These are phyloP conservation scores for Ladona fulva DNA, from an alignment of 1,140 invertebrate genomes.

Conservation along the genomic window DNA sequence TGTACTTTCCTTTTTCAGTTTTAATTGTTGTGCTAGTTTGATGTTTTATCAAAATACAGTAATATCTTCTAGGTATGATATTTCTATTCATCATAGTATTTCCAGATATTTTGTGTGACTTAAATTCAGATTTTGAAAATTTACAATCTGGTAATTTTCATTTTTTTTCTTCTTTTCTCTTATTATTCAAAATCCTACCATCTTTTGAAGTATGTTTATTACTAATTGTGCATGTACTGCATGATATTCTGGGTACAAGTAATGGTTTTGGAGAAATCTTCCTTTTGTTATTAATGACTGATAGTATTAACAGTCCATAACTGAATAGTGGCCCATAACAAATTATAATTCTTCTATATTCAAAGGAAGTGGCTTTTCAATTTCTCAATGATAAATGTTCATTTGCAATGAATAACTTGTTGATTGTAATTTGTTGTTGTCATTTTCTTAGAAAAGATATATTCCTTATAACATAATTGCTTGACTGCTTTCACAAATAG, in stretches of 20 bases:
- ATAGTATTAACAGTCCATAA: too few relatives aligned
- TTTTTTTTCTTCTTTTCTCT: neutral
- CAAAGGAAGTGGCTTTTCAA: too few relatives aligned
- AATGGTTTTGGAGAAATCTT: neutral
- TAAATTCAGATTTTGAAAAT: neutral
- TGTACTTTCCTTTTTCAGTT: neutral
- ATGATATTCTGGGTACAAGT: neutral
- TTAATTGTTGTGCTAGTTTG: too few relatives aligned
- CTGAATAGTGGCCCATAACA: slow-evolving; percentile 5
- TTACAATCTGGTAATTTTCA: neutral
- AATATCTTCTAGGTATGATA: too few relatives aligned
- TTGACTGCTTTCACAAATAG: neutral
- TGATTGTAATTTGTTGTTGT: neutral
- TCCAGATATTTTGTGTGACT: too few relatives aligned
- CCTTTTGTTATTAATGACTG: too few relatives aligned
- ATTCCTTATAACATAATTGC: neutral
- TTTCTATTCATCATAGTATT: too few relatives aligned
- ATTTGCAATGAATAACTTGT: neutral
- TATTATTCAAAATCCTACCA: neutral
- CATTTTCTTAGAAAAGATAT: neutral
- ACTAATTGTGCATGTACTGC: neutral
- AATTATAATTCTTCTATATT: too few relatives aligned
- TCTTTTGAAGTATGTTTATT: neutral
- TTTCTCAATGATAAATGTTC: neutral
- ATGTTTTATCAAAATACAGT: too few relatives aligned